A percentile compares a stretch with the other conserved stretches of the same genome.
These are phyloP conservation scores for Camponotus pennsylvanicus DNA, from an alignment of 1,140 invertebrate species.

Conservation along the genomic window DNA sequence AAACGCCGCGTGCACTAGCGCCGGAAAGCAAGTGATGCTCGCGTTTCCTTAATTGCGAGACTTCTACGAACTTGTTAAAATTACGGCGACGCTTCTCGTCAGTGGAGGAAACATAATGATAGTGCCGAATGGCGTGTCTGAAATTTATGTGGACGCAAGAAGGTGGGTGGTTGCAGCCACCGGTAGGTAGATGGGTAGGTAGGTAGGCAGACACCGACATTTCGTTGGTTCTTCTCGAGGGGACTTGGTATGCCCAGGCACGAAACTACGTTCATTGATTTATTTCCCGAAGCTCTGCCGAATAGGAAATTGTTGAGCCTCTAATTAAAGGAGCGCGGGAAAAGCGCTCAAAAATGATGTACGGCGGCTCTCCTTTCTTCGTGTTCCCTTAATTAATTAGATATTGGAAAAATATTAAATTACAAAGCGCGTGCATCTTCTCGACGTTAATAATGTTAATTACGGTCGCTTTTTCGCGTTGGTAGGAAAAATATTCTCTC, in stretches of 20 bases:
- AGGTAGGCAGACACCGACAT: slow-evolving; percentile 41
- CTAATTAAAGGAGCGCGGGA: slow-evolving; percentile 50
- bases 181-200: slow-evolving; percentile 11
- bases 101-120: slow-evolving; percentile 72
- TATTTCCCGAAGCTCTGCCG: slow-evolving; percentile 44
- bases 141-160: slow-evolving; percentile 70
- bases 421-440: not conserved
- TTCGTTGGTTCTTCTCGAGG: slow-evolving; percentile 48
- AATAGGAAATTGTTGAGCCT: slow-evolving; percentile 48
- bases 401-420: slow-evolving; percentile 31
- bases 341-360: slow-evolving; percentile 35
- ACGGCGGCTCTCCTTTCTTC: not conserved
- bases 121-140: slow-evolving; percentile 74
- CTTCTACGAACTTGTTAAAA: slow-evolving; percentile 67
- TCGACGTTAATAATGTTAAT: slow-evolving; percentile 43
- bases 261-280: slow-evolving; percentile 65
- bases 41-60: slow-evolving; percentile 57
- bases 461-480: slow-evolving; percentile 8
- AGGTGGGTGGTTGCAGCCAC: slow-evolving; percentile 67
- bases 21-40: slow-evolving; percentile 58
- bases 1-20: slow-evolving; percentile 43
- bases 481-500: slow-evolving; percentile 28
- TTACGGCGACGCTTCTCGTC: slow-evolving; percentile 68
- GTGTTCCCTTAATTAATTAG: slow-evolving; percentile 43
- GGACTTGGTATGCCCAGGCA: slow-evolving; percentile 41